Base-by-base conservation (phyloP, 2,797 vertebrate species). In the Heterohyrax brucei region DNA sequence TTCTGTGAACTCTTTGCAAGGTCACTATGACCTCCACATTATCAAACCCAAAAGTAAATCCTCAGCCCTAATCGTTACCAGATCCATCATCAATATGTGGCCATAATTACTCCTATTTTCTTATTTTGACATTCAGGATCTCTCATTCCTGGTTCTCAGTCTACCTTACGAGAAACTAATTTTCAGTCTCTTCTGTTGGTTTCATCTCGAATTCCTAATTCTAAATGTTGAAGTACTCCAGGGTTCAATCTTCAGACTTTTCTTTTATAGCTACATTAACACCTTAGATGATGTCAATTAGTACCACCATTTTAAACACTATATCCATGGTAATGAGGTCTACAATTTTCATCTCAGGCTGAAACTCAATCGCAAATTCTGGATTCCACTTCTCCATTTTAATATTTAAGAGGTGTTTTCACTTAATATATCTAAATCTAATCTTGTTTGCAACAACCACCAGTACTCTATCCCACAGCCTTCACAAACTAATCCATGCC, bases 21-120 rank as follows among this genome's bases (percentile, higher is more conserved):
- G 39, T 81, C 66, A 83, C 16, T 16, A 66, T 93, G 56, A 95
- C 26, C 18, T 44, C 44, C 9, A 64, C 16, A 73, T 26, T 30
- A 1, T 75, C 64, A 83, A 95, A 95, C 50, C 33, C 50, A 89
- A 87, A 86, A 78, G 70, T 87, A 66, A 84, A 88, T 92, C 64
- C 53, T 89, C 73, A 84, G 18, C 87, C 46, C 22, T 92, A 30
- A 18, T 92, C 81, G 83, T 80, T 80, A 86, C 39, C 44, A 89
- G 44, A 86, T 33, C 80, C 59, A 89, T 86, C 16, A 82, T 72
- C 12, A 56, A 13, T n/a, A 59, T 39, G 90, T 75, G 18, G 73
- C 66, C 83, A 39, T 68, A 91, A 91, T 91, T 50, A 76, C 22
- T 78, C 22, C 28, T 26, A 59, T 77, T 93, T 90, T 85, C 77